Evolutionary conservation across 37 sponge, comb jelly and placozoan genomes (phyloP).

Genomic region (Cliona cf. orientalis): DNA sequence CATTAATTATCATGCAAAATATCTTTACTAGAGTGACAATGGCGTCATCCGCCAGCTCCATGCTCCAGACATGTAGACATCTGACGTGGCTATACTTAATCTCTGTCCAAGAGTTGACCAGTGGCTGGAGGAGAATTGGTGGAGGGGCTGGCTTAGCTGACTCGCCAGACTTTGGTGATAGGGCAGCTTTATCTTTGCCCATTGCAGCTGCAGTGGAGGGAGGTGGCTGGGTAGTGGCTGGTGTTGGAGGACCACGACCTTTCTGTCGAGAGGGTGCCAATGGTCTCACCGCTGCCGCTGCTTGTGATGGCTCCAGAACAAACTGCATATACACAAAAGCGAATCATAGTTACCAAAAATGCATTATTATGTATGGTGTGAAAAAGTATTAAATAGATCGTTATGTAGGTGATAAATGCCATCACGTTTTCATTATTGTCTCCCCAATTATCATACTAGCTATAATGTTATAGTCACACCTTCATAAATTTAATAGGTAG

Average conservation of each 20-base stretch:
- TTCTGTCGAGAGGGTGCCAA: neutral
- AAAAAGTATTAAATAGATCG: no score
- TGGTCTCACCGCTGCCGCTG: neutral
- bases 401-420: no score
- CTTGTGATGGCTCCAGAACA: neutral
- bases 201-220: neutral
- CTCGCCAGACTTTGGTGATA: neutral
- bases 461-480: no score
- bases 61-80: conserved; percentile 43
- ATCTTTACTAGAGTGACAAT: conserved; percentile 39
- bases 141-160: neutral
- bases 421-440: no score
- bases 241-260: neutral
- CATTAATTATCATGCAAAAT: neutral
- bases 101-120: conserved; percentile 16
- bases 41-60: conserved; percentile 38
- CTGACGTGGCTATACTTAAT: conserved; percentile 30
- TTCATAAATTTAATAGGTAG: no score
- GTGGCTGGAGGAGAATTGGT: conserved; percentile 12
- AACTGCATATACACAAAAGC: neutral
- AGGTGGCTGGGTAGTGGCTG: no score
- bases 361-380: no score
- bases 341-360: neutral
- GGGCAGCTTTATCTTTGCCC: no score
- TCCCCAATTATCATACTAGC: no score